phyloP scores from a whole-genome alignment of 2,113 vertebrate genomes.

The Chrysemys picta region DNA sequence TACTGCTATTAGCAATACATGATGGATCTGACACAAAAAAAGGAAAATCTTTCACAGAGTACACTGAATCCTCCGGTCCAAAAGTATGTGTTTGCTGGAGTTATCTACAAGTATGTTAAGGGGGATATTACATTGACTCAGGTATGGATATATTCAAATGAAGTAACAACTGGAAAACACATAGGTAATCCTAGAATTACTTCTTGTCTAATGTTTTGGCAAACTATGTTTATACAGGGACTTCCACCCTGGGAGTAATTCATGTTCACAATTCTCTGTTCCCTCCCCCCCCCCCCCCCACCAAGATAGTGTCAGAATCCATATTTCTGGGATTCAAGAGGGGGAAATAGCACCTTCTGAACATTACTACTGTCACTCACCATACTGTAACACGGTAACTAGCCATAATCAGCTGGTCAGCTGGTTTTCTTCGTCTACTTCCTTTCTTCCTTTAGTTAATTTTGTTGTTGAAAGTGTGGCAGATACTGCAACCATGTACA shows the following conservation, averaged over 20 bases:
- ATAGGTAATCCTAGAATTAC: neutral
- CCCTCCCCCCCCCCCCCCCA: no score
- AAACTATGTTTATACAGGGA: neutral
- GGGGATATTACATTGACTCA: neutral
- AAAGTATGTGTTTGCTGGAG: neutral
- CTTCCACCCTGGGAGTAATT: neutral
- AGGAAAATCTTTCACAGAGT: neutral
- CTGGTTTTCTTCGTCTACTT: neutral
- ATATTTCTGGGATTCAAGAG: neutral
- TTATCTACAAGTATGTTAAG: neutral
- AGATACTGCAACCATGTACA: neutral
- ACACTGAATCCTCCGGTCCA: neutral
- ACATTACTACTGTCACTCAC: constrained; percentile 11
- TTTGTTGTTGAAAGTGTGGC: neutral
- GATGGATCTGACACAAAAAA: neutral
- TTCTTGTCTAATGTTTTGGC: neutral
- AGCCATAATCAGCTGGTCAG: neutral
- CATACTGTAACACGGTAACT: neutral
- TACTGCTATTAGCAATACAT: neutral
- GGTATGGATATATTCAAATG: neutral
- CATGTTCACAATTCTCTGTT: neutral
- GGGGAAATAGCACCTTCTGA: neutral
- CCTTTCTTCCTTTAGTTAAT: neutral
- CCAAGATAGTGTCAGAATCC: neutral
- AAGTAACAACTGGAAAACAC: neutral